Base-by-base conservation (phyloP, 2,113 vertebrate species). In the Pomatorhinus ruficollis region DNA sequence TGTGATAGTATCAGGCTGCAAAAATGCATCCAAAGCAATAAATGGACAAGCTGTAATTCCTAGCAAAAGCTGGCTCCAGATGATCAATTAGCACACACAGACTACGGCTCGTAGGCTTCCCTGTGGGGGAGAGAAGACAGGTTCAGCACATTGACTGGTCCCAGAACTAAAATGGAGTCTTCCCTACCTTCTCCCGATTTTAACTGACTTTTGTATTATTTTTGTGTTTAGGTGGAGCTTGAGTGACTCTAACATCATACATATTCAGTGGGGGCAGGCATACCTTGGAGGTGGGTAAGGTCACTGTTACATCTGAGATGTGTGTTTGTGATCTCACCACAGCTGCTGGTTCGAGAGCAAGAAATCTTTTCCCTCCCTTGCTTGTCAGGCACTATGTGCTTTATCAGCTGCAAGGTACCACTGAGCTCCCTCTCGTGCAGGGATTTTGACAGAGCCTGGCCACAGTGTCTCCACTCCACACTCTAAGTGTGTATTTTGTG, bases 81-180 rank as follows among this genome's bases (percentile, higher is more conserved):
- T 25, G 45, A 44, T 64, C 35, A 33, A 33, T 22, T 61, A 47
- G 20, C 7, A 3, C 0, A 0, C 24, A 30, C 7, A 10, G 24
- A 25, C 5, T 30, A 9, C 0, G 0, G 15, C 4, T 68, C 37
- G 16, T 21, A 8, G 44, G 28, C 5, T 59, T 39, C 28, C 20
- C 13, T 52, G 4, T 6, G 7, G 19, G 37, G 21, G 6, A 37
- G 27, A 74, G 15, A 28, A 42, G n/a, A 19, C 3, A 40, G 7
- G 4, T 22, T 40, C 39, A 47, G 11, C 6, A 25, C 54, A 40
- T 6, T 45, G 30, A 31, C n/a, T 18, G 13, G 22, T 35, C 24
- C 20, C 30, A 54, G 24, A 54, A 40, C 22, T 25, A 25, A 39
- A 21, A 68, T 2, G 21, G 24, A 47, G 14, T 18, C n/a, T 47